Evolutionary conservation across 2,113 vertebrate genomes (phyloP), one percentile per base, ranked within the genome.

Genomic region (Micronycteris hirsuta): DNA sequence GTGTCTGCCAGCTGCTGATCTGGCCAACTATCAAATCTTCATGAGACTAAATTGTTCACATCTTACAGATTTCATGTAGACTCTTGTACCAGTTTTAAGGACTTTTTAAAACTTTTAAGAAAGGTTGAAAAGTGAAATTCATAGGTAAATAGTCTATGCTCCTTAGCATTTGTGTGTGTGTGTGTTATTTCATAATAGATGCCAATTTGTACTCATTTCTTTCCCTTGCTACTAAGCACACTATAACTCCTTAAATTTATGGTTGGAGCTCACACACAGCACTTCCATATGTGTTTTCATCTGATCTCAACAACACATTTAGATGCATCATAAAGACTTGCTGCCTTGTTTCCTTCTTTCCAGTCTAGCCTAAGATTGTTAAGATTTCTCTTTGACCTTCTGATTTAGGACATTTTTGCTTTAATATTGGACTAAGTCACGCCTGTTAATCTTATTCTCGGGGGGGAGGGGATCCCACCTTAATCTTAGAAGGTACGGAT

Each of bases 401-500:
- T 95, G 36, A 90, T 0, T 5, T 14, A 56, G 4, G 67, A 56
- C 16, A 9, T 81, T 82, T 71, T 96, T 88, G 63, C 73, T 67
- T 90, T 84, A 81, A 86, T 36, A 67, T 73, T 95, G 78, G 90
- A 33, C 1, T 14, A 91, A 91, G 63, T 26, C 85, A 89, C 28
- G 85, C n/a, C 74, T 97, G 56, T 94, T 97, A 89, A 95, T 96
- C 52, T 54, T 97, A 73, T 74, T 73, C 61, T 49, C 0, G 0
- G 49, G 92, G 63, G 1, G 56, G 56, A 24, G 9, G 24, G 9
- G 26, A 38, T 12, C 12, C 7, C 52, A 2, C 0, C 0, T 28
- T 96, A 96, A 94, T 94, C 96, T 97, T 97, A 87, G 80, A 96
- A 97, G 68, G 73, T 98, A 63, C 4, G 61, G 4, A 4, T 63